phyloP scores from a whole-genome alignment of 2,797 vertebrate species.

The Protosalanx chinensis region DNA sequence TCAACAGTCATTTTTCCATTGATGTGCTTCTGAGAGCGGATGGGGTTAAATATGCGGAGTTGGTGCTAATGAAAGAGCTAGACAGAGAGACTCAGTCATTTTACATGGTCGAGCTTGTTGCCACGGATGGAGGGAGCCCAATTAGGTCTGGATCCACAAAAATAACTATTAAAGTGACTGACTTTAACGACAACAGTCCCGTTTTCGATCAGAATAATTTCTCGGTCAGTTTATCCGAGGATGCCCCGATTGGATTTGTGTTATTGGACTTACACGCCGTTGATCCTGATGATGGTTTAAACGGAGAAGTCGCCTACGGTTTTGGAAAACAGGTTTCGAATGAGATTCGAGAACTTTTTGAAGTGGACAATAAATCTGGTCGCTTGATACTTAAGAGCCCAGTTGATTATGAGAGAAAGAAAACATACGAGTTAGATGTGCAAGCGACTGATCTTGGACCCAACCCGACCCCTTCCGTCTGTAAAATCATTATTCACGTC shows the following conservation, averaged over 20 bases:
- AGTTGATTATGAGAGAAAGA: conserved; percentile 89
- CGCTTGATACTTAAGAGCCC: conserved; percentile 79
- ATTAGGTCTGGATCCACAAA: conserved; percentile 80
- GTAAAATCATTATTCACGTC: conserved; percentile 86
- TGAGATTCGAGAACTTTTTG: conserved; percentile 84
- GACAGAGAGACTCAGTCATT: conserved; percentile 87
- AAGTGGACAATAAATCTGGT: conserved; percentile 81
- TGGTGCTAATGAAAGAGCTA: conserved; percentile 89
- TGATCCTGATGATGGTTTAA: conserved; percentile 85
- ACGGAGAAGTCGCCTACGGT: conserved; percentile 85
- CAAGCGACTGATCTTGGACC: conserved; percentile 83
- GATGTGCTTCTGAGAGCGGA: conserved; percentile 93
- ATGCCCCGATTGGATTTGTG: conserved; percentile 78
- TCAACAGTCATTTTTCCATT: conserved; percentile 87
- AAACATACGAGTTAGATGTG: conserved; percentile 90
- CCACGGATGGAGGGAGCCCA: conserved; percentile 85
- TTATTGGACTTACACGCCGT: conserved; percentile 83
- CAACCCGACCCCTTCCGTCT: conserved; percentile 80
- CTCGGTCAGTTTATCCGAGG: conserved; percentile 85
- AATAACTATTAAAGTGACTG: conserved; percentile 84
- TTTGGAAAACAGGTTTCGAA: conserved; percentile 82
- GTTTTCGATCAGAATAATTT: conserved; percentile 83
- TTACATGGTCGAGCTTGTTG: conserved; percentile 85
- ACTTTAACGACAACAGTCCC: conserved; percentile 93
- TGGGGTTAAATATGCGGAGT: conserved; percentile 89